Base-by-base conservation (phyloP, 35 echinoderm and acorn worm genomes). In the Amphiura filiformis region DNA sequence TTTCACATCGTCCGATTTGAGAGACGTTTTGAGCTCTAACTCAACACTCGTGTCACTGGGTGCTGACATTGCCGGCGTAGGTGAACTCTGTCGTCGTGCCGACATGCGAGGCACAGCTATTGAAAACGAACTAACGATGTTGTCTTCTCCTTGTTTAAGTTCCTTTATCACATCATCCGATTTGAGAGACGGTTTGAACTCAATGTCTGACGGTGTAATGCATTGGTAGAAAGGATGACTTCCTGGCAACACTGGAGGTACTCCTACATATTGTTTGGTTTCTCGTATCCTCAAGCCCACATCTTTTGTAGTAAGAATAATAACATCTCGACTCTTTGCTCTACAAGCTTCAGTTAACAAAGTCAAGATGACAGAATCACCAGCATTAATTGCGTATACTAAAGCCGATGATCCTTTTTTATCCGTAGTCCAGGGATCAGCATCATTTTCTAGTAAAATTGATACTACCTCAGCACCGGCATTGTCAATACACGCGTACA, bases 251-350 rank as follows among this genome's bases (percentile, higher is more conserved):
- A 92, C 75, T 52, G 91, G 88, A 11, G 95, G 95, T 1, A 97
- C 88, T 76, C 93, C 91, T 39, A 97, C 20, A 88, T 93, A 93
- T 76, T 97, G 95, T 41, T 89, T 93, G 1, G 91, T 97, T 49
- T 93, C 91, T 57, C 91, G 84, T 56, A 90, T 41, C 31, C 61
- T 44, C 1, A 61, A 35, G 32, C 49, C 49, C 17, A 82, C 38
- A 76, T 97, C 76, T 26, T 91, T 94, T 0, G 88, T 91, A 5
- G 95, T 97, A 28, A 97, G 91, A 37, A 93, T 97, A 4, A 93
- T 97, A 9, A 97, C 91, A 56, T 97, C 95, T 85, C 91, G 90
- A 17, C 95, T 91, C 52, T 91, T 76, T 0, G 84, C 85, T 84
- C 93, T 93, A 61, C 95, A 97, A 17, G 81, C 84, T 36, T 93